Conservation (phyloP, 2,888 invertebrate genomes). For the Parasteatoda lunata region DNA sequence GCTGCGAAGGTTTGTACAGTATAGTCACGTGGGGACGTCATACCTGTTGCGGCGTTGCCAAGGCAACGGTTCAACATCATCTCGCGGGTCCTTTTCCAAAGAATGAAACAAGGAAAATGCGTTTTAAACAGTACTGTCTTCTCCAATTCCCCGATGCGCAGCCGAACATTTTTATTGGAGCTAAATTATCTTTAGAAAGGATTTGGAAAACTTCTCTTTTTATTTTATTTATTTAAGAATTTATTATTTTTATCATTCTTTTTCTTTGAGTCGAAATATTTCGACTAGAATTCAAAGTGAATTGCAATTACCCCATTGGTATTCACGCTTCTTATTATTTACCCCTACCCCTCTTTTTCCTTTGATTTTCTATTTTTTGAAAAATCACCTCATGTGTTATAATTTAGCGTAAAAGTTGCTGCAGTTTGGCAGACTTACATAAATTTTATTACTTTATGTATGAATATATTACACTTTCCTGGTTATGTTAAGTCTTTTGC, state of each 20-base stretch:
- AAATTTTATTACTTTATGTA: too few species aligned
- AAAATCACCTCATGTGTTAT: too few species aligned
- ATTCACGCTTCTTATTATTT: not conserved
- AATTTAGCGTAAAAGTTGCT: not conserved
- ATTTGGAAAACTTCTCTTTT: conserved; percentile 42
- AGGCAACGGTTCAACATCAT: conserved; percentile 40
- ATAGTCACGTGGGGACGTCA: conserved; percentile 60
- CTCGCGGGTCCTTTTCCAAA: conserved; percentile 12
- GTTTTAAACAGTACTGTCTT: conserved; percentile 46
- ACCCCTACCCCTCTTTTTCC: too few species aligned
- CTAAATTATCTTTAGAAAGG: conserved; percentile 56
- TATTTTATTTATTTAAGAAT: conserved; percentile 6
- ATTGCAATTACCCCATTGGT: conserved; percentile 34
- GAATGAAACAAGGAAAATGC: conserved; percentile 56
- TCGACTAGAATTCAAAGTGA: conserved; percentile 50
- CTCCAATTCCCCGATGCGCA: conserved; percentile 16
- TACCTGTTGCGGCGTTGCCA: conserved; percentile 65
- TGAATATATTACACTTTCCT: too few species aligned
- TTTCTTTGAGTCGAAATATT: conserved; percentile 33
- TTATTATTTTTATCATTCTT: conserved; percentile 9
- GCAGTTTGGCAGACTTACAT: not conserved
- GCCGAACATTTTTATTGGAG: conserved; percentile 57
- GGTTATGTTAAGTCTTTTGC: too few species aligned
- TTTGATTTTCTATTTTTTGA: too few species aligned
- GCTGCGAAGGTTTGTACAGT: conserved; percentile 52